phyloP scores from a whole-genome alignment of 2,797 vertebrate genomes.

The Sebastiscus albofasciatus region DNA sequence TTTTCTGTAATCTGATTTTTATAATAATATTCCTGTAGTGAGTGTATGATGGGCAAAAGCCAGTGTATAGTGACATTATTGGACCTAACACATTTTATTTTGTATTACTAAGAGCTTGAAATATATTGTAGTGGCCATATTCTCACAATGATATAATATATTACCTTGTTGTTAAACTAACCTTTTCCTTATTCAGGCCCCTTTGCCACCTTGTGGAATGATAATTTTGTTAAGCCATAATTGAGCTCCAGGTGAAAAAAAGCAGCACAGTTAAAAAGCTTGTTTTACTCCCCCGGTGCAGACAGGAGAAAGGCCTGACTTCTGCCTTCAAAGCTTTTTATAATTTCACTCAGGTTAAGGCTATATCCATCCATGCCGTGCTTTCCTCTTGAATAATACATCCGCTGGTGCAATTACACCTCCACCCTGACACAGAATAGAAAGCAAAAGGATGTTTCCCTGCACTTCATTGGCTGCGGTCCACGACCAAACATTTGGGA shows the following conservation, averaged over 20 bases:
- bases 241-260: slow-evolving; percentile 29
- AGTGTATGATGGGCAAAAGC: neutral
- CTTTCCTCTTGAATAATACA: slow-evolving; percentile 71
- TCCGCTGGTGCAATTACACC: slow-evolving; percentile 67
- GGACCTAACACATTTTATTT: neutral
- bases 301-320: slow-evolving; percentile 17
- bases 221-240: neutral
- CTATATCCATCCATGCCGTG: slow-evolving; percentile 36
- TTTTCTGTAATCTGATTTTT: slow-evolving; percentile 10
- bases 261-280: slow-evolving; percentile 7
- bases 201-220: neutral
- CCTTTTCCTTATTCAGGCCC: neutral
- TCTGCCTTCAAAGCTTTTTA: slow-evolving; percentile 26
- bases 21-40: neutral
- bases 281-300: slow-evolving; percentile 14
- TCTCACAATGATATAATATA: neutral
- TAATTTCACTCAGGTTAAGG: slow-evolving; percentile 32
- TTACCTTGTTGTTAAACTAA: neutral
- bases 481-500: slow-evolving; percentile 42
- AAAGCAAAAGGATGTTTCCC: slow-evolving; percentile 67
- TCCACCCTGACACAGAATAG: slow-evolving; percentile 57
- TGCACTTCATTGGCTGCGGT: slow-evolving; percentile 51
- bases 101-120: neutral
- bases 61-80: neutral
- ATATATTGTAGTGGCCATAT: too few relatives aligned